Conservation (phyloP, 2,888 invertebrate genomes). For the Alloscopus bannaensis region DNA sequence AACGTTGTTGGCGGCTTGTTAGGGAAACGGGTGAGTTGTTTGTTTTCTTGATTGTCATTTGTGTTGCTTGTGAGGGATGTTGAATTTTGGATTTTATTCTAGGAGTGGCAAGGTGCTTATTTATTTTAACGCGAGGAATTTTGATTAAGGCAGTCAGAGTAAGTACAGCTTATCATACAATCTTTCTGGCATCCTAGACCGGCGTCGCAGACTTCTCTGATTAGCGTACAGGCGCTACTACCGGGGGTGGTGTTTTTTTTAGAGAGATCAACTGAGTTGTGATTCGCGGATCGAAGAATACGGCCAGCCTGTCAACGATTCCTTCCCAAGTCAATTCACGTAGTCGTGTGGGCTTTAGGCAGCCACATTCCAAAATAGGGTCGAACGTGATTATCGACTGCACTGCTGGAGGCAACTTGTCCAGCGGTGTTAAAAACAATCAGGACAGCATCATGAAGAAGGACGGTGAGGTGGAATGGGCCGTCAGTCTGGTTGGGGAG, state of each 20-base stretch:
- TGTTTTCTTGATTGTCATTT: too few relatives aligned
- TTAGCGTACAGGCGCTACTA: background rate
- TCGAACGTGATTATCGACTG: conserved; percentile 74
- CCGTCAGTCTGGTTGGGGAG: conserved; percentile 73
- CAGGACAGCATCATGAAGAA: conserved; percentile 73
- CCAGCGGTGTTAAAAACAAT: conserved; percentile 73
- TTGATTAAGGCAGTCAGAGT: too few relatives aligned
- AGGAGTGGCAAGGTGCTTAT: too few relatives aligned
- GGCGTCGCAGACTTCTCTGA: background rate
- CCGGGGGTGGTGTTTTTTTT: background rate
- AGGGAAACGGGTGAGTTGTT: too few relatives aligned
- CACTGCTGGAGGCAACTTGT: conserved; percentile 73
- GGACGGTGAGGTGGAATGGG: conserved; percentile 73
- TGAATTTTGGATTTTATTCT: too few relatives aligned
- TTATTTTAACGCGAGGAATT: too few relatives aligned
- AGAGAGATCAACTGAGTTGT: background rate
- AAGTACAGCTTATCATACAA: too few relatives aligned
- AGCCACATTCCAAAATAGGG: conserved; percentile 73
- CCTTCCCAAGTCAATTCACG: conserved; percentile 70
- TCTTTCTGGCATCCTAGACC: too few relatives aligned
- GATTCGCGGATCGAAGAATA: background rate
- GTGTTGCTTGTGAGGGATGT: too few relatives aligned
- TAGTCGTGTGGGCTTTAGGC: conserved; percentile 64
- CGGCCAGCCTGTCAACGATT: conserved; percentile 64
- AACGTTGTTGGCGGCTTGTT: too few relatives aligned